Evolutionary conservation across 2,888 invertebrate species (phyloP), one percentile per base, ranked within the genome.

Genomic region (Parapristionchus giblindavisi): DNA sequence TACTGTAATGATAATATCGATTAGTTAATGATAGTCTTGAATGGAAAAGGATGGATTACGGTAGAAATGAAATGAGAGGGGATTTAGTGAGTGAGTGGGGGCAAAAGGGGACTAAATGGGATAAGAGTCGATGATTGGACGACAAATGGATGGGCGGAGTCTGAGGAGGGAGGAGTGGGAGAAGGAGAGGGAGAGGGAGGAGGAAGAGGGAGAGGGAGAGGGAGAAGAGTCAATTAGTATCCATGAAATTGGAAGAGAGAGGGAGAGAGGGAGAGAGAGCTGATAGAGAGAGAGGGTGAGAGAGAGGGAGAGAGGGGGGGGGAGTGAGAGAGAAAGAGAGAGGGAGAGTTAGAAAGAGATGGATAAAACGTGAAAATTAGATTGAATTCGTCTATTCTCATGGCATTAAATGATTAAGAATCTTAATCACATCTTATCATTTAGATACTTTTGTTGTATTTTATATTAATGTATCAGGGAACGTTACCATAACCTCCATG

Each of bases 231-330:
- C 40, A 65, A 43, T 27, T 40, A 32, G 63, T 43, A 43, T 43
- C 63, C 43, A 65, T 40, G 43, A 40, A 65, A 65, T 65, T 65
- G 63, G 63, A 43, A 43, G 40, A 65, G 63, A 65, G 60, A 68
- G 74, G 63, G 77, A 77, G 63, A 40, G 43, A 75, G 75, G 70
- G 70, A 75, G 77, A 71, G 70, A n/a, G n/a, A n/a, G n/a, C n/a
- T n/a, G n/a, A n/a, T n/a, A n/a, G n/a, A n/a, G n/a, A n/a, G n/a
- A n/a, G n/a, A n/a, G n/a, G n/a, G n/a, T n/a, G n/a, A n/a, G n/a
- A n/a, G n/a, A n/a, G n/a, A n/a, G n/a, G n/a, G 65, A 72, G 65
- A 56, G 71, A 54, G 73, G 77, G 66, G 70, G 74, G 77, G 65
- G 65, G 74, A 63, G 58, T 63, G 56, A 56, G 65, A 51, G 24